phyloP scores from a whole-genome alignment of 2,888 invertebrate species.

The Dione juno region DNA sequence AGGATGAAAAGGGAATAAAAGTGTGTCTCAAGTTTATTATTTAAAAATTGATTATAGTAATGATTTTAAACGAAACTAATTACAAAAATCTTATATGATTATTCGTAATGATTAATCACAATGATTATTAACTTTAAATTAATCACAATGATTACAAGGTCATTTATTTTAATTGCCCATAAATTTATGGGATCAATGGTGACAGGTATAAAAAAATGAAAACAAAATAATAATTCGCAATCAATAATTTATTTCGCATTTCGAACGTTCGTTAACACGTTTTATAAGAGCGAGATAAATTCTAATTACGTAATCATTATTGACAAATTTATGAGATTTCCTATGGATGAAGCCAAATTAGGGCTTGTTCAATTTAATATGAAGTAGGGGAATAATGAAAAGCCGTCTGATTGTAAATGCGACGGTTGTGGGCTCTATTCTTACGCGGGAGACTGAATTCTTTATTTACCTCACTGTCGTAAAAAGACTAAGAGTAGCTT shows the following conservation, averaged over 20 bases:
- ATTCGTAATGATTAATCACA: neutral
- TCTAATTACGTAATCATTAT: conserved; percentile 14
- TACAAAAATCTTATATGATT: neutral
- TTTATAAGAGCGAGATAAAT: conserved; percentile 7
- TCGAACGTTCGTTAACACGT: neutral
- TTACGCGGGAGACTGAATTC: too few species aligned
- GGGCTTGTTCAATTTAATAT: neutral
- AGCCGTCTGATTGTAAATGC: too few species aligned
- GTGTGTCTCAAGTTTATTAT: too few species aligned
- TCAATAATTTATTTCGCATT: neutral
- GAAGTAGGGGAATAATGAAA: too few species aligned
- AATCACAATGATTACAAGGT: neutral
- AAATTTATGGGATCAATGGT: neutral
- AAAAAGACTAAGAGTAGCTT: too few species aligned
- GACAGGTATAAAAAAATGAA: too few species aligned
- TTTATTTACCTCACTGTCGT: too few species aligned
- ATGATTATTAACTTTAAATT: neutral
- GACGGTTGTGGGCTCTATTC: too few species aligned
- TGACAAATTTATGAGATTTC: conserved; percentile 14
- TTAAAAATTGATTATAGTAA: too few species aligned
- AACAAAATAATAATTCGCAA: neutral
- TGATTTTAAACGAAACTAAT: neutral
- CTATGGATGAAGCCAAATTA: neutral
- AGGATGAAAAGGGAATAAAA: too few species aligned
- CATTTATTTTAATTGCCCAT: neutral